These are phyloP conservation scores for Momotus momota DNA, from an alignment of 2,797 vertebrate genomes.

Conservation along the genomic window DNA sequence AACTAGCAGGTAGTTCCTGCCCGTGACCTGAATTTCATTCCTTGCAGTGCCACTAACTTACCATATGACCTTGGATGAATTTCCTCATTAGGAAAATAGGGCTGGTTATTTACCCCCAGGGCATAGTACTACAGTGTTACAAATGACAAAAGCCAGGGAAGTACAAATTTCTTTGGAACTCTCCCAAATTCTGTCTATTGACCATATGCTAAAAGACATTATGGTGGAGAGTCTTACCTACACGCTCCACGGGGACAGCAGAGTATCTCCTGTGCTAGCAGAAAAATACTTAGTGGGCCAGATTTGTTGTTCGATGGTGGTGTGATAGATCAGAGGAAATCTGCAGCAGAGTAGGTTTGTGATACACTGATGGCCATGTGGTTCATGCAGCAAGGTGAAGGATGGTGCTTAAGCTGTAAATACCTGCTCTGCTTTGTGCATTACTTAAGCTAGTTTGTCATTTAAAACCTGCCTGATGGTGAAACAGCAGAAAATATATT, in stretches of 20 bases:
- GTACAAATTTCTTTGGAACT: conserved; percentile 45
- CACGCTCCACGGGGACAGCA: neutral
- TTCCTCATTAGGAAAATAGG: conserved; percentile 57
- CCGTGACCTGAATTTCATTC: conserved; percentile 23
- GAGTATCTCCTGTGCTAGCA: neutral
- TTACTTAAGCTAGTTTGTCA: neutral
- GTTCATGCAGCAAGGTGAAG: neutral
- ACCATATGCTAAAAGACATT: conserved; percentile 30
- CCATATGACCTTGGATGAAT: conserved; percentile 39
- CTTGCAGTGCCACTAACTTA: conserved; percentile 18
- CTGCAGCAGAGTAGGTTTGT: neutral
- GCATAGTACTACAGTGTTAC: neutral
- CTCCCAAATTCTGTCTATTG: conserved; percentile 39
- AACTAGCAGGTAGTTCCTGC: conserved; percentile 2
- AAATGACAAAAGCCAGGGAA: neutral
- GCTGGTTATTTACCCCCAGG: conserved; percentile 35
- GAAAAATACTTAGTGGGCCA: neutral
- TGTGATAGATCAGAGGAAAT: neutral
- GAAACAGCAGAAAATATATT: neutral
- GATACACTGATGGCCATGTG: neutral
- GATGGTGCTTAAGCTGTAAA: neutral
- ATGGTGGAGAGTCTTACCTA: neutral
- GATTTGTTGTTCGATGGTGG: neutral
- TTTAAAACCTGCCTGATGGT: neutral
- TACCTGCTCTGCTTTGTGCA: neutral